phyloP scores from a whole-genome alignment of 2,113 vertebrate species.

The Toxostoma redivivum region DNA sequence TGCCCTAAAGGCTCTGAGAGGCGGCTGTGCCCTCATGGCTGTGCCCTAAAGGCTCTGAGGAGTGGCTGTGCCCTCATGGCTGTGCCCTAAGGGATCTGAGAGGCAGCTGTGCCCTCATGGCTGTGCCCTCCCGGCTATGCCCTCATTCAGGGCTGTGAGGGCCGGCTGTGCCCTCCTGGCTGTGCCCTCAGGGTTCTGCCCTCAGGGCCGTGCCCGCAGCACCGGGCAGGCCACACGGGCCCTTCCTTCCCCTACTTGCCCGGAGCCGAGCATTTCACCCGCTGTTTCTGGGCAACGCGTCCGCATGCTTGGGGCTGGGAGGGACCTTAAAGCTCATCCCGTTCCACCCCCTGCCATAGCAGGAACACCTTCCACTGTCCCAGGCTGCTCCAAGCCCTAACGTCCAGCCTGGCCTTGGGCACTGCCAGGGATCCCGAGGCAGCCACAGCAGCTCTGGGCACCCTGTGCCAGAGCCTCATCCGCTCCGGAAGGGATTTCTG shows the following conservation, averaged over 20 bases:
- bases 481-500: too few relatives aligned
- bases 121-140: too few relatives aligned
- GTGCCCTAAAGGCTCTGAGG: too few relatives aligned
- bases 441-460: not conserved
- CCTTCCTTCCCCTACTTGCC: not conserved
- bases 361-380: not conserved
- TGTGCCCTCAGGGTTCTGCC: too few relatives aligned
- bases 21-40: too few relatives aligned
- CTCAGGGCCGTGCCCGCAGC: too few relatives aligned
- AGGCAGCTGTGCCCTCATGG: not conserved
- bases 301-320: accelerated
- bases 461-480: accelerated
- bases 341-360: accelerated
- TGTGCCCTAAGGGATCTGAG: not conserved
- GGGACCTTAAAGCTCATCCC: too few relatives aligned
- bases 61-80: too few relatives aligned
- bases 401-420: not conserved
- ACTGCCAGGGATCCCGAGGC: not conserved
- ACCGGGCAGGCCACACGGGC: not conserved
- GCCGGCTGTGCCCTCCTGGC: too few relatives aligned
- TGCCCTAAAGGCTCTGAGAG: too few relatives aligned
- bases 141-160: too few relatives aligned
- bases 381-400: not conserved
- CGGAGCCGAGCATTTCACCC: not conserved
- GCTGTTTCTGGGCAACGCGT: accelerated